Conservation (phyloP, 1,140 invertebrate genomes). For the Pachypsylla venusta region DNA sequence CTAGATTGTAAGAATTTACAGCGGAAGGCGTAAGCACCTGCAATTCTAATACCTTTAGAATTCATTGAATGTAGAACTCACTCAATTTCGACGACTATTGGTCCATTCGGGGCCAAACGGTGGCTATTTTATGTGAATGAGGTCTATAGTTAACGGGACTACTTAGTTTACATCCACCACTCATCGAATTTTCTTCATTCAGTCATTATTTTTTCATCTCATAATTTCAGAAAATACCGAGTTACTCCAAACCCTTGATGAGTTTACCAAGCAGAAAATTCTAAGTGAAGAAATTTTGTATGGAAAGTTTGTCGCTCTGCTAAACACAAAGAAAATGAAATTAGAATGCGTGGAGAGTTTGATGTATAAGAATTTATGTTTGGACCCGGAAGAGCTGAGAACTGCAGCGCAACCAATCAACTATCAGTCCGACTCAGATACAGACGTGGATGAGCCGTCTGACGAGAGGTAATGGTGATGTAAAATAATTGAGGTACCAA, state of each 20-base stretch:
- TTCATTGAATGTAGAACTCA: no score
- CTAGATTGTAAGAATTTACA: no score
- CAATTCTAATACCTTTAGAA: no score
- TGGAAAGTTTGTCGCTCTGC: neutral
- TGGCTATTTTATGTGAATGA: no score
- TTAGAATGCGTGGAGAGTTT: constrained; percentile 1
- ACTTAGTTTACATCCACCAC: no score
- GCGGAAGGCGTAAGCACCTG: no score
- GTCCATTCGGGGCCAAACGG: no score
- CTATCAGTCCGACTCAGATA: neutral
- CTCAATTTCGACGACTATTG: no score
- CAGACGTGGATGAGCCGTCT: neutral
- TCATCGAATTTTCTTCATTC: no score
- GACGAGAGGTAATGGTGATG: neutral
- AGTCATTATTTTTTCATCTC: no score
- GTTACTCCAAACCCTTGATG: neutral
- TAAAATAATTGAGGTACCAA: no score
- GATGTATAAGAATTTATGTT: neutral
- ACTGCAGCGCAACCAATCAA: neutral
- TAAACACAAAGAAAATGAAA: neutral
- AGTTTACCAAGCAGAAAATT: constrained; percentile 5
- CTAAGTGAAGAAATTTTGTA: constrained; percentile 1
- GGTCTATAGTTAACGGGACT: no score
- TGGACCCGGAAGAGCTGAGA: neutral
- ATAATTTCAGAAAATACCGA: constrained; percentile 1